Conservation (phyloP, 2,113 vertebrate genomes). For the Leiothrix lutea region DNA sequence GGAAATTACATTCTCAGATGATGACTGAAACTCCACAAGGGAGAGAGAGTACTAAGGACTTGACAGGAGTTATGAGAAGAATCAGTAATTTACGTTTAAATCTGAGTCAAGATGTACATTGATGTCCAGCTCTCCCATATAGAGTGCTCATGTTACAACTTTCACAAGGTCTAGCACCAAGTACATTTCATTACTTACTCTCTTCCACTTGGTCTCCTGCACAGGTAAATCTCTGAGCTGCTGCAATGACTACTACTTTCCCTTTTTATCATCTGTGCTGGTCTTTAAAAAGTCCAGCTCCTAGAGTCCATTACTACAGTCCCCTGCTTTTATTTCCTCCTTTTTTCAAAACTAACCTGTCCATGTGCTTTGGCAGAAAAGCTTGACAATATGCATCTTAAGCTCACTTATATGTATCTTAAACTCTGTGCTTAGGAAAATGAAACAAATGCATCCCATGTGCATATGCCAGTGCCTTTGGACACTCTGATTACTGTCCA, state of each 20-base stretch:
- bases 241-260: not conserved
- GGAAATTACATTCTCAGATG: not conserved
- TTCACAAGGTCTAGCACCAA: not conserved
- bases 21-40: not conserved
- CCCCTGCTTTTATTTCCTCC: not conserved
- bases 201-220: not conserved
- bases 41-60: not conserved
- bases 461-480: accelerated
- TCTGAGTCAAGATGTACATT: not conserved
- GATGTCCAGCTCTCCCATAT: not conserved
- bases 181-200: not conserved
- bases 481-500: not conserved
- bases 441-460: not conserved
- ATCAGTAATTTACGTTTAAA: not conserved
- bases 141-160: not conserved
- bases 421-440: not conserved
- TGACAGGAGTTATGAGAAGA: not conserved
- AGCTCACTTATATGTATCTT: not conserved
- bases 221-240: not conserved
- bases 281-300: not conserved
- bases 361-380: not conserved
- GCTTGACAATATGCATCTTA: not conserved
- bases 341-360: not conserved
- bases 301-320: not conserved
- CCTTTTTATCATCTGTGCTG: not conserved